These are phyloP conservation scores for Phalacrocorax brasilianus DNA, from an alignment of 2,113 vertebrate genomes.

Conservation along the genomic window DNA sequence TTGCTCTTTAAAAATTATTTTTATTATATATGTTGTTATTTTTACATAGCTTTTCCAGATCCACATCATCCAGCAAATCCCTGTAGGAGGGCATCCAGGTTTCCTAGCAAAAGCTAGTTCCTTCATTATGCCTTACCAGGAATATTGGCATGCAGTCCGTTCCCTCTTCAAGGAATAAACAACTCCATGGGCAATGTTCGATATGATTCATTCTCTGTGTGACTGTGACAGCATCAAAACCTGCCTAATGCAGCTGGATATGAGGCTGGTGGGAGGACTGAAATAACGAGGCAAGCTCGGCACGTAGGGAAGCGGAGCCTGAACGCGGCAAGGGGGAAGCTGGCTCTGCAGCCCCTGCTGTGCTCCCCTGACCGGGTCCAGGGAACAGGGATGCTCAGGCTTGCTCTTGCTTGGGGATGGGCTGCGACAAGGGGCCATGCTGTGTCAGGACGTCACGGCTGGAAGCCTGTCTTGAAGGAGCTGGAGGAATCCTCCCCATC, in stretches of 20 bases:
- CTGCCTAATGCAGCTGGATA: not conserved
- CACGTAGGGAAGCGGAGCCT: not conserved
- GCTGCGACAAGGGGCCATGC: rapidly evolving
- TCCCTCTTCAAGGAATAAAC: conserved; percentile 20
- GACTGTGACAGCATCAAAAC: not conserved
- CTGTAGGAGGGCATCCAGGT: not conserved
- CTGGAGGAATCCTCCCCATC: not conserved
- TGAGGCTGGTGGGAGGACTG: not conserved
- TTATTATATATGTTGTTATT: not conserved
- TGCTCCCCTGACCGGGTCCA: rapidly evolving
- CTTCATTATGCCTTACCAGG: not conserved
- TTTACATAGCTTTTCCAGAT: not conserved
- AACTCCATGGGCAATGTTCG: conserved; percentile 9
- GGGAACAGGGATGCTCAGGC: not conserved
- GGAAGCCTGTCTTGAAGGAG: not conserved
- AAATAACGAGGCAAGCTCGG: not conserved
- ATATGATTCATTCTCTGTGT: conserved; percentile 25
- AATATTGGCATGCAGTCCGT: conserved; percentile 9
- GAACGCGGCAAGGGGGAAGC: not conserved
- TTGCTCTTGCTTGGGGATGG: not conserved
- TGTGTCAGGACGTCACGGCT: rapidly evolving
- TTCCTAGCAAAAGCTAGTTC: not conserved
- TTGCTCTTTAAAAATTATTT: not conserved
- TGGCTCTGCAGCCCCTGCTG: rapidly evolving
- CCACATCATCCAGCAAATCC: not conserved